These are phyloP conservation scores for Botia almorhae DNA, from an alignment of 2,797 vertebrate species.

Conservation along the genomic window DNA sequence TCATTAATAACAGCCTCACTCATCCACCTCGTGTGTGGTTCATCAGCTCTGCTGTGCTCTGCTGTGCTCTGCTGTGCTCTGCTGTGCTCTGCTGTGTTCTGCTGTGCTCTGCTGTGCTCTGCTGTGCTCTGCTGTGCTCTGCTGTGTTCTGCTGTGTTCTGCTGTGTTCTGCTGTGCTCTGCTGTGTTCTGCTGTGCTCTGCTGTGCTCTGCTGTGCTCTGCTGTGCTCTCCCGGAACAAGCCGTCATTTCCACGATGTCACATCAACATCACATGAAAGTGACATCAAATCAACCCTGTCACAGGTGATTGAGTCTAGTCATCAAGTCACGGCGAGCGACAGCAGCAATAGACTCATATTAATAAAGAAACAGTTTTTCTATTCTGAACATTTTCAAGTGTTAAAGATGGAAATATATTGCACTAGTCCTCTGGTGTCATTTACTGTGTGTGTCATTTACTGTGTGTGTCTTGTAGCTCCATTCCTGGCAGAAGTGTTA, in stretches of 20 bases:
- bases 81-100: too few relatives aligned
- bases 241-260: constrained; percentile 87
- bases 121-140: too few relatives aligned
- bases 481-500: constrained; percentile 58
- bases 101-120: too few relatives aligned
- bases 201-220: too few relatives aligned
- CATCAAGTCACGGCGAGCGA: constrained; percentile 81
- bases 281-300: constrained; percentile 99
- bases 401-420: constrained; percentile 18
- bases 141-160: too few relatives aligned
- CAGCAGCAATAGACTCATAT: constrained; percentile 88
- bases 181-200: too few relatives aligned
- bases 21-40: constrained; percentile 75
- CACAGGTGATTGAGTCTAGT: constrained; percentile 99
- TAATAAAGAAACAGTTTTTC: constrained; percentile 90
- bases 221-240: constrained; percentile 73
- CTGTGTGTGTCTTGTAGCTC: constrained; percentile 40
- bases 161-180: too few relatives aligned
- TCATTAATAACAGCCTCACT: constrained; percentile 87
- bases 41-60: constrained; percentile 70
- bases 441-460: constrained; percentile 39
- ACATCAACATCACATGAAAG: too few relatives aligned
- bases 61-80: too few relatives aligned
- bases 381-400: constrained; percentile 7
- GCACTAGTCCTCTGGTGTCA: constrained; percentile 24